A percentile compares a stretch with the other conserved stretches of the same genome.
Conservation (phyloP, 2,797 vertebrate species). For the Meriones psammophilus region DNA sequence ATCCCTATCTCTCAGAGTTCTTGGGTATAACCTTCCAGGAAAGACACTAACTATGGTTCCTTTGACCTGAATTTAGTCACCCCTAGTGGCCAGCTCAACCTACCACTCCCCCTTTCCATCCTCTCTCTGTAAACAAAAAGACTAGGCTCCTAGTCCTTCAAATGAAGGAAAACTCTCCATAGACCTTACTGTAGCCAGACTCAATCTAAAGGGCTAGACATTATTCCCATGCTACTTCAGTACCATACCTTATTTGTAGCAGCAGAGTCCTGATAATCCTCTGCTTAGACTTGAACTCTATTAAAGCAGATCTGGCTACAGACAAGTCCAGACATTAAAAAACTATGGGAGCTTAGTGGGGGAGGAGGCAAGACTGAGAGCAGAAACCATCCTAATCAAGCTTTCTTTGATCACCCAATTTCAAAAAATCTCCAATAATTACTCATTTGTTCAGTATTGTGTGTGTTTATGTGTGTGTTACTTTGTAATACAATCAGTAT, state of each 20-base stretch:
- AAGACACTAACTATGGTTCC: neutral
- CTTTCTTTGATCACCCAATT: neutral
- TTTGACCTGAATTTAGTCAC: neutral
- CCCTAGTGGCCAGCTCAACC: neutral
- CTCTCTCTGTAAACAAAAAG: neutral
- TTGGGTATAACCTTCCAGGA: neutral
- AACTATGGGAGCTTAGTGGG: too few species aligned
- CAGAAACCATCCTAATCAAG: neutral
- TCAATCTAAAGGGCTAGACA: neutral
- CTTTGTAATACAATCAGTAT: neutral
- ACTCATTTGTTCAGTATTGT: neutral
- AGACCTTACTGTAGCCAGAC: neutral
- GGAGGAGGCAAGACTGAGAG: neutral
- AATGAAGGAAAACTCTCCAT: neutral
- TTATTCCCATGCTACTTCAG: neutral
- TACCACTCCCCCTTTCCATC: accelerated
- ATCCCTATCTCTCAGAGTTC: neutral
- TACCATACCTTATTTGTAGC: neutral
- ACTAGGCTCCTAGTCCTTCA: accelerated
- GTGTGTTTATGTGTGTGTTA: neutral
- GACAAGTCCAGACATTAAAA: neutral
- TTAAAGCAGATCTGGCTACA: neutral
- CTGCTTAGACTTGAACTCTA: neutral
- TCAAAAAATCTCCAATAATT: neutral
- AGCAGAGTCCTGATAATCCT: neutral